phyloP scores from a whole-genome alignment of 2,888 invertebrate species.

The Drosophila emarginata region DNA sequence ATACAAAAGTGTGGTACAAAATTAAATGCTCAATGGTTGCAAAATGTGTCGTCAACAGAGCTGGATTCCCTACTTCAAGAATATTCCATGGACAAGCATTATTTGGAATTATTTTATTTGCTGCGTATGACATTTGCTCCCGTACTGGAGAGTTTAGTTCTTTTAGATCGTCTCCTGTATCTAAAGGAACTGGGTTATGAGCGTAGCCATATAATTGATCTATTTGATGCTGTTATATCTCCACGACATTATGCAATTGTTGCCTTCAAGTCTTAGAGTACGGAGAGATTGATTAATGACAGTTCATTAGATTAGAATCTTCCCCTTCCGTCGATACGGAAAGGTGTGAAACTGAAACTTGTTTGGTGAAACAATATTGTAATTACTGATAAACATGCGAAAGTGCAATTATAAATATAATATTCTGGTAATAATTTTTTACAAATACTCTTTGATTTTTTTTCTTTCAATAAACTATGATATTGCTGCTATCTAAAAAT shows the following conservation, averaged over 20 bases:
- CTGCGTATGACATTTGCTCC: constrained; percentile 90
- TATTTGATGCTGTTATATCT: constrained; percentile 93
- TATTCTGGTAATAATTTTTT: not conserved
- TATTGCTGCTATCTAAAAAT: not conserved
- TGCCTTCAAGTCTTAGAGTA: constrained; percentile 55
- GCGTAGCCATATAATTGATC: constrained; percentile 86
- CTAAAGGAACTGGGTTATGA: constrained; percentile 86
- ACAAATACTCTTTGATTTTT: not conserved
- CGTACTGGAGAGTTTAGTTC: constrained; percentile 90
- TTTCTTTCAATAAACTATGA: not conserved
- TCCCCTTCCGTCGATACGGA: not conserved
- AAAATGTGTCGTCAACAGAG: constrained; percentile 82
- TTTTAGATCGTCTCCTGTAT: constrained; percentile 91
- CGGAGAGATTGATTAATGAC: not conserved
- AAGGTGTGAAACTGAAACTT: not conserved
- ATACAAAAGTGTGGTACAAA: constrained; percentile 86
- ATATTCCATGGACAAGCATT: constrained; percentile 83
- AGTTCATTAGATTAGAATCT: not conserved
- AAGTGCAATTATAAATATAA: not conserved
- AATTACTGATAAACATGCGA: constrained; percentile 7
- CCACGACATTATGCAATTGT: constrained; percentile 85
- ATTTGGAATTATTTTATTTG: constrained; percentile 89
- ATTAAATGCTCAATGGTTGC: constrained; percentile 81
- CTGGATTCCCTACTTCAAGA: constrained; percentile 82
- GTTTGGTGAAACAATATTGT: not conserved